Base-by-base conservation (phyloP, 2,113 vertebrate genomes). In the Heterotis niloticus region DNA sequence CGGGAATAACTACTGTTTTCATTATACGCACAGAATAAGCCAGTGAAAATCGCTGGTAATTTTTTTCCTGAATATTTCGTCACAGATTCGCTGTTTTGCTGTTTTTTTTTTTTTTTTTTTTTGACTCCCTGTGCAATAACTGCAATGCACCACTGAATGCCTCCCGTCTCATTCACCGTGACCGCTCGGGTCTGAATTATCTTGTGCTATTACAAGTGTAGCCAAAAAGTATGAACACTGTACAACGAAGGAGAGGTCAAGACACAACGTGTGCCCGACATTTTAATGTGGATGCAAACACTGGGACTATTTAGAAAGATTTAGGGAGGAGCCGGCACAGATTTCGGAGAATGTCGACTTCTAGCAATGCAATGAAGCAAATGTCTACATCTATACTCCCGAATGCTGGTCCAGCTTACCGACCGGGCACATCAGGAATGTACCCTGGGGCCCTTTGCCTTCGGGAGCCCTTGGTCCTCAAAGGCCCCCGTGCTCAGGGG, bases 21-120 rank as follows among this genome's bases (percentile, higher is more conserved):
- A 9, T 69, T 24, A 56, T 17, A 54, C 29, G 18, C 51, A 34
- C 52, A 78, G 7, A 68, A 68, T 34, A 76, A 76, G 76, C 34
- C 20, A 24, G 1, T 18, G 26, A 51, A 67, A 57, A 59, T 78
- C 24, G 71, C 52, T 26, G 71, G 14, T 74, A n/a, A 74, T 74
- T 74, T 74, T n/a, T 57, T n/a, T 57, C 9, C 23, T 57, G 56
- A 12, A 74, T 74, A 54, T 28, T 28, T 26, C 16, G n/a, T 74
- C 52, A 74, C 57, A 17, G 71, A 74, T 23, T 74, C 51, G 56
- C 51, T 73, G n/a, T 26, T 73, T 23, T 7, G 24, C 52, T 3
- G 69, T 16, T 52, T 72, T 72, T 17, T 74, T 59, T 44, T 54
- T 26, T 14, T 74, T 72, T 72, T 17, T 74, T 59, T 44, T 54